Conservation (phyloP, 2,888 invertebrate species). For the Drosophila hamatofila region DNA sequence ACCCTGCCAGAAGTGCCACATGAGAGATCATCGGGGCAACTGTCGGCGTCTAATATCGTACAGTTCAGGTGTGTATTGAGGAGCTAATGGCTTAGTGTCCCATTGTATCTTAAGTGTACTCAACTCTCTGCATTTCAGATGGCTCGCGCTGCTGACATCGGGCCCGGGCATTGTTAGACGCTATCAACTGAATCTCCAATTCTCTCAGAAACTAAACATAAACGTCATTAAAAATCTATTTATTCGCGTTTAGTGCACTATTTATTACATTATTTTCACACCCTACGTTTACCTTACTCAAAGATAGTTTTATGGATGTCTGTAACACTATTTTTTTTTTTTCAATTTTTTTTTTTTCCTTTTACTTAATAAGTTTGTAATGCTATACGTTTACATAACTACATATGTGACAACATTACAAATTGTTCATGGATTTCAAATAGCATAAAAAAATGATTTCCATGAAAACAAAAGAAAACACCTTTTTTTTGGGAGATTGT, state of each 20-base stretch:
- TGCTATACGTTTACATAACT: neutral
- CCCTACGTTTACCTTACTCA: neutral
- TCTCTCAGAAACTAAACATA: slow-evolving; percentile 37
- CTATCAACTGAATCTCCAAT: slow-evolving; percentile 57
- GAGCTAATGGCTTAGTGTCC: no score
- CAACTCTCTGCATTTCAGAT: slow-evolving; percentile 53
- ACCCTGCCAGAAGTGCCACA: slow-evolving; percentile 81
- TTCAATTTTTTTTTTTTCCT: neutral
- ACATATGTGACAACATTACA: neutral
- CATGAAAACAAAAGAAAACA: neutral
- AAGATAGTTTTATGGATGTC: slow-evolving; percentile 12
- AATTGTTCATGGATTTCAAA: neutral
- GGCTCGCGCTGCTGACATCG: slow-evolving; percentile 65
- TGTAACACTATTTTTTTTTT: neutral
- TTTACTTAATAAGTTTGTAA: slow-evolving; percentile 1
- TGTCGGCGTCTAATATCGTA: slow-evolving; percentile 81
- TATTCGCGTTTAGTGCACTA: slow-evolving; percentile 38
- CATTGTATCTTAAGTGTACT: neutral
- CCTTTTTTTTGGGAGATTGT: neutral
- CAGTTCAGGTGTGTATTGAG: slow-evolving; percentile 65
- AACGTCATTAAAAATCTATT: slow-evolving; percentile 29
- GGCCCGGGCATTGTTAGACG: neutral
- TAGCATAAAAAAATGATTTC: neutral
- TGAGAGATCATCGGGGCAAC: slow-evolving; percentile 82
- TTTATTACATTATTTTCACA: slow-evolving; percentile 45